Conservation (phyloP, 1,140 invertebrate genomes). For the Stegodyphus mimosarum region DNA sequence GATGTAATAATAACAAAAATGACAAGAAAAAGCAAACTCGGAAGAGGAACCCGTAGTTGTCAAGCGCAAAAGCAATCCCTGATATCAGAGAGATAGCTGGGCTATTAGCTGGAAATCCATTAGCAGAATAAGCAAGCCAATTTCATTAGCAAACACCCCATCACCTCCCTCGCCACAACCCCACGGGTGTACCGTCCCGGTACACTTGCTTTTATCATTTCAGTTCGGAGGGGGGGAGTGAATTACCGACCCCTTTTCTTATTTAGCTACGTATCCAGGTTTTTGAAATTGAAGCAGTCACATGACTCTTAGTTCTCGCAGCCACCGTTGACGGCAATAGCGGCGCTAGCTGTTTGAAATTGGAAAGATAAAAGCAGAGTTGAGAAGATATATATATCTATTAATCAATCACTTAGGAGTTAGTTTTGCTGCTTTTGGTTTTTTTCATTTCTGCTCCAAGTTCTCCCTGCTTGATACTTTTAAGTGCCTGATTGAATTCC, state of each 20-base stretch:
- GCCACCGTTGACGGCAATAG: slow-evolving; percentile 8
- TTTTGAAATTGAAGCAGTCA: slow-evolving; percentile 57
- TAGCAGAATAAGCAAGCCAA: slow-evolving; percentile 55
- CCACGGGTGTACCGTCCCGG: slow-evolving; percentile 17
- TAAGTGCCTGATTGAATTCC: slow-evolving; percentile 53
- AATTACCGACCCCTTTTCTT: slow-evolving; percentile 3
- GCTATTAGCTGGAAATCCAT: slow-evolving; percentile 59
- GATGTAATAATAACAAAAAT: not conserved
- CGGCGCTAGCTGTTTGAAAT: slow-evolving; percentile 29
- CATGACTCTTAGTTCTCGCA: slow-evolving; percentile 14
- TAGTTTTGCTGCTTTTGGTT: slow-evolving; percentile 30
- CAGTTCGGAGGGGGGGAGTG: not conserved
- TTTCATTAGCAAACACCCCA: slow-evolving; percentile 36
- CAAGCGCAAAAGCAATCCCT: slow-evolving; percentile 51
- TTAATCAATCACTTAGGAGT: slow-evolving; percentile 59
- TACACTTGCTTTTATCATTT: slow-evolving; percentile 48
- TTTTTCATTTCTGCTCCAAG: not conserved
- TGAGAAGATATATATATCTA: slow-evolving; percentile 47
- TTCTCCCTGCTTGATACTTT: slow-evolving; percentile 36
- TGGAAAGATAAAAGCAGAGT: slow-evolving; percentile 51
- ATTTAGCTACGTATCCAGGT: slow-evolving; percentile 23
- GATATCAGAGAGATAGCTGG: slow-evolving; percentile 36
- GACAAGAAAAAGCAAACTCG: slow-evolving; percentile 11
- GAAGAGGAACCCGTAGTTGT: slow-evolving; percentile 30
- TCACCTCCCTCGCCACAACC: not conserved